Evolutionary conservation across 2,888 invertebrate genomes (phyloP).

Genomic region (Dilophus febrilis): DNA sequence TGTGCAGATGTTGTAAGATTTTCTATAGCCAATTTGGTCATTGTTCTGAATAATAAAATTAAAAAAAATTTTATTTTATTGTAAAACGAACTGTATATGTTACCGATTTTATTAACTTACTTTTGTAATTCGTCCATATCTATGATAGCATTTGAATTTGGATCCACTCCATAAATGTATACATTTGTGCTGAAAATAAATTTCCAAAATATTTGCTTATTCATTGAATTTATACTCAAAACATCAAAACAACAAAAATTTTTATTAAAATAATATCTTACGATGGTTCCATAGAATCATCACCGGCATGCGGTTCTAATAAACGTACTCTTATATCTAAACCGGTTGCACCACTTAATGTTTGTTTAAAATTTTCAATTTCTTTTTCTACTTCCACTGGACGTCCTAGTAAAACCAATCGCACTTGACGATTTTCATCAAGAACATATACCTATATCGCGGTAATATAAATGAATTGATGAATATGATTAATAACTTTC

Average conservation of each 20-base stretch:
- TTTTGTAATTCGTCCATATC: conserved; percentile 63
- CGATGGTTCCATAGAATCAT: conserved; percentile 33
- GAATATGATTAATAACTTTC: too few relatives aligned
- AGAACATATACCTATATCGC: conserved; percentile 70
- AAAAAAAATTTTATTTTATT: too few relatives aligned
- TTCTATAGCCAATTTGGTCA: conserved; percentile 40
- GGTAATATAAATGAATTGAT: too few relatives aligned
- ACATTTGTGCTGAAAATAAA: conserved; percentile 55
- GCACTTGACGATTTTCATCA: conserved; percentile 63
- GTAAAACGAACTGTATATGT: background rate
- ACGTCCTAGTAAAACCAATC: conserved; percentile 57
- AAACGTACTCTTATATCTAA: conserved; percentile 62
- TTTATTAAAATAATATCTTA: conserved; percentile 15
- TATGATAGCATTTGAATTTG: conserved; percentile 59
- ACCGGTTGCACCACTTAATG: conserved; percentile 55
- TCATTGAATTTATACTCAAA: too few relatives aligned
- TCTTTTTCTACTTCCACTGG: conserved; percentile 59
- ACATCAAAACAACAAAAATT: conserved; percentile 1
- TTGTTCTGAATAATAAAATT: conserved; percentile 33
- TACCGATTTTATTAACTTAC: conserved; percentile 34
- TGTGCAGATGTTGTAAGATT: conserved; percentile 46
- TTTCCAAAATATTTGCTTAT: conserved; percentile 1
- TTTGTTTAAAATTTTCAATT: conserved; percentile 48
- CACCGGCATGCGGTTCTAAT: conserved; percentile 47
- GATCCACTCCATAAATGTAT: conserved; percentile 73